Evolutionary conservation across 1,140 invertebrate genomes (phyloP).

Genomic region (Achatina immaculata): DNA sequence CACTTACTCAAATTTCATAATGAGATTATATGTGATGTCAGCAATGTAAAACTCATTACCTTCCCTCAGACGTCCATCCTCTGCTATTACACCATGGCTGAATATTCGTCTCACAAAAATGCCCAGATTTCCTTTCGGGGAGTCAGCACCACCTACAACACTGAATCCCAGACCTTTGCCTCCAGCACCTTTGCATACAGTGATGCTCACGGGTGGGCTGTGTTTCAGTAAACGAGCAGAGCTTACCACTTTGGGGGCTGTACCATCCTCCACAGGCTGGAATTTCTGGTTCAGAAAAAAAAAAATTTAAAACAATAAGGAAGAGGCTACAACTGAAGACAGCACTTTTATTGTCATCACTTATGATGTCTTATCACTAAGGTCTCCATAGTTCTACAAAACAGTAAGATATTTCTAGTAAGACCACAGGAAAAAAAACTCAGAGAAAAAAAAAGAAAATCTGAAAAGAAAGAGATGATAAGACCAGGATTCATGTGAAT

Average conservation of each 20-base stretch:
- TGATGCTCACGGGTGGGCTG: conserved; percentile 74
- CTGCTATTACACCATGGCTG: conserved; percentile 87
- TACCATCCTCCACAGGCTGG: conserved; percentile 31
- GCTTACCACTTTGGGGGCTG: neutral
- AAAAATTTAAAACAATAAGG: neutral
- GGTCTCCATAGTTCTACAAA: too few species aligned
- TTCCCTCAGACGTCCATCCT: conserved; percentile 85
- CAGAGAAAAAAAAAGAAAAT: too few species aligned
- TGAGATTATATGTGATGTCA: too few species aligned
- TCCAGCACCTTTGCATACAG: conserved; percentile 85
- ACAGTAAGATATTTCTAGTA: too few species aligned
- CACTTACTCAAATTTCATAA: too few species aligned
- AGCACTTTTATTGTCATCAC: too few species aligned
- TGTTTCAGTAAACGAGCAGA: conserved; percentile 24
- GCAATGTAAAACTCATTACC: too few species aligned
- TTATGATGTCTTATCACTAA: too few species aligned
- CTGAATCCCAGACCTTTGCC: conserved; percentile 91
- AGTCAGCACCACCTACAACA: conserved; percentile 90
- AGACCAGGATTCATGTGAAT: too few species aligned
- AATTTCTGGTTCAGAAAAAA: conserved; percentile 38
- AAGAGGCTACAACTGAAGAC: neutral
- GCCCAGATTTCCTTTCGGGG: conserved; percentile 89
- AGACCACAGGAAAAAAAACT: too few species aligned
- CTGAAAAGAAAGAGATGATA: too few species aligned
- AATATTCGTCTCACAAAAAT: conserved; percentile 93